phyloP scores from a whole-genome alignment of 2,888 invertebrate species.

The Thymelicus sylvestris region DNA sequence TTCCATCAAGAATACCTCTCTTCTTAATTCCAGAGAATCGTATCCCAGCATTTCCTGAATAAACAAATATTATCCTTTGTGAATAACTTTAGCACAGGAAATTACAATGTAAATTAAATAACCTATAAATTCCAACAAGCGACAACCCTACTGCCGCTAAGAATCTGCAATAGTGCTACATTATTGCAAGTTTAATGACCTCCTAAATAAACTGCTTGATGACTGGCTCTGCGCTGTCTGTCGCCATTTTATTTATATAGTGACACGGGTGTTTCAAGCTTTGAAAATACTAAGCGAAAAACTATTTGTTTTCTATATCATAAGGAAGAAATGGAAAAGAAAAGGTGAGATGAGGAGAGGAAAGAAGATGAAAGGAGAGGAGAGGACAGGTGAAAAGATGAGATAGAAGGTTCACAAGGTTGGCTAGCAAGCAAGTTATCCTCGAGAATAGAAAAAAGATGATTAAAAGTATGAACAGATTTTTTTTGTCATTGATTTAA shows the following conservation, averaged over 20 bases:
- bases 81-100: not conserved
- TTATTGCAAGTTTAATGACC: constrained; percentile 32
- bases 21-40: no score
- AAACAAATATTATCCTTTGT: not conserved
- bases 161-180: constrained; percentile 23
- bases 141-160: constrained; percentile 22
- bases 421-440: no score
- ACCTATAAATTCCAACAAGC: not conserved
- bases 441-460: no score
- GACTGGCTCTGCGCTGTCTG: constrained; percentile 13
- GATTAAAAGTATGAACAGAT: no score
- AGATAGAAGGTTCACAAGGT: no score
- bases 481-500: no score
- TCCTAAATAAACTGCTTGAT: constrained; percentile 28
- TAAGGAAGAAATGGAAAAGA: no score
- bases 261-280: not conserved
- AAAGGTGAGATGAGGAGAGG: no score
- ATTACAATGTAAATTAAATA: constrained; percentile 2
- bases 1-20: no score
- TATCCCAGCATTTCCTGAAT: no score
- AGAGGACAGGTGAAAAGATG: no score
- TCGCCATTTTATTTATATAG: constrained; percentile 7
- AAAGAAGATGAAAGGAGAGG: no score
- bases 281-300: not conserved
- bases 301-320: constrained; percentile 7